Evolutionary conservation across 1,140 invertebrate species (phyloP), one percentile per base, ranked within the genome.

Genomic region (Bombus vancouverensis): DNA sequence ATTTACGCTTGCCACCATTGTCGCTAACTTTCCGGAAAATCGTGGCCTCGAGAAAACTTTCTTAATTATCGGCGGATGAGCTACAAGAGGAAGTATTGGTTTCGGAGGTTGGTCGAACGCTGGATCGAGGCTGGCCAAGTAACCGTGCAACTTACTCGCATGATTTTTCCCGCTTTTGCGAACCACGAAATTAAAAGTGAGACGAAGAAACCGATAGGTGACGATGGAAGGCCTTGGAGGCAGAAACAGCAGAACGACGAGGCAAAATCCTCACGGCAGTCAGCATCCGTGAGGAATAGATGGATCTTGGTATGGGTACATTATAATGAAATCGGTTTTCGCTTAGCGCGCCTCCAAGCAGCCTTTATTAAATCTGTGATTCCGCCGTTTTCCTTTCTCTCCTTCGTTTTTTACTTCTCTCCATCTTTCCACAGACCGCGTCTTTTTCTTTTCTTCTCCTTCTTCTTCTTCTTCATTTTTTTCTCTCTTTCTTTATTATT

Each of bases 301-400:
- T 91, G 85, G 89, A 15, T 22, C 25, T 42, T 10, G 37, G 79
- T 62, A 32, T 44, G 62, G 76, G 80, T 57, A 87, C 80, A 88
- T 87, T 91, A 92, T 93, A 93, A 94, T 93, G 93, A 93, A 94
- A 94, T 94, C 90, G 92, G 92, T 93, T 94, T 93, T 93, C 93
- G 91, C 93, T 94, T 94, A 93, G 92, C 92, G 89, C 81, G 82
- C 83, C 92, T 88, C 92, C 88, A 86, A 91, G 88, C 71, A 86
- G 90, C 90, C 92, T 93, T 93, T 93, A 94, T 93, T 94, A 93
- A 94, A 93, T 93, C 90, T 92, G 89, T 87, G 91, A 92, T 93
- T 92, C 87, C 86, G 87, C 83, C 87, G 73, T 88, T 89, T 89
- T 70, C 84, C 83, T 91, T 87, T 81, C 75, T 81, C 70, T 62